Base-by-base conservation (phyloP, 2,888 invertebrate genomes). In the Drosophila paramelanica region DNA sequence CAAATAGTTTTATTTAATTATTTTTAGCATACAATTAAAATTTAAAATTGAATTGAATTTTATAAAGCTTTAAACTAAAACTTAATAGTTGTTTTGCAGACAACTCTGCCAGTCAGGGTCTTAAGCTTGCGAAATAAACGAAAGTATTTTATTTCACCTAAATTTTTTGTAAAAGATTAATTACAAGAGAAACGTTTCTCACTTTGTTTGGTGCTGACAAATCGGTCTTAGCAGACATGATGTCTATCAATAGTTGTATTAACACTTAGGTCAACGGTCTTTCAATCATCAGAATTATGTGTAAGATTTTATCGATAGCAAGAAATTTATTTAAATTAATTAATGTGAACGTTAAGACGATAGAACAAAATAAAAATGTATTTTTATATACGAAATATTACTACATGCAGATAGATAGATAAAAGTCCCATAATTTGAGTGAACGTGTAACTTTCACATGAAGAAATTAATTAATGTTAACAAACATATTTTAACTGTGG, bases 381-480 rank as follows among this genome's bases (percentile, higher is more conserved):
- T 13, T 43, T 4, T 17, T 17, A 41, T 41, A 41, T 10, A 17
- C 10, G 17, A 41, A 10, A 10, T 41, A 41, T 17, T 17, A 10
- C 7, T 41, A 41, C 41, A 17, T 17, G 17, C 10, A 41, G 10
- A 41, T 41, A 55, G 36, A 36, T 5, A 36, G 4, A 36, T 36
- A 13, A 36, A 13, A 5, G 13, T 36, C 31, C 31, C 2, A 31
- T 10, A 31, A 31, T 31, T 31, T 31, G 31, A 31, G 31, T 36
- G 13, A 36, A 11, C 43, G 33, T 36, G 43, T 43, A 38, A 42
- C 43, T 59, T 59, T 51, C 50, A 50, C 50, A 64, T 23, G 43
- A 38, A 41, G 49, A 72, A 57, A 57, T 61, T 49, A 56, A 57
- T 52, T 47, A 56, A 52, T 65, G 45, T 36, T 36, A 39, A 43